phyloP scores from a whole-genome alignment of 2,113 vertebrate genomes.

The Hyperoodon ampullatus region DNA sequence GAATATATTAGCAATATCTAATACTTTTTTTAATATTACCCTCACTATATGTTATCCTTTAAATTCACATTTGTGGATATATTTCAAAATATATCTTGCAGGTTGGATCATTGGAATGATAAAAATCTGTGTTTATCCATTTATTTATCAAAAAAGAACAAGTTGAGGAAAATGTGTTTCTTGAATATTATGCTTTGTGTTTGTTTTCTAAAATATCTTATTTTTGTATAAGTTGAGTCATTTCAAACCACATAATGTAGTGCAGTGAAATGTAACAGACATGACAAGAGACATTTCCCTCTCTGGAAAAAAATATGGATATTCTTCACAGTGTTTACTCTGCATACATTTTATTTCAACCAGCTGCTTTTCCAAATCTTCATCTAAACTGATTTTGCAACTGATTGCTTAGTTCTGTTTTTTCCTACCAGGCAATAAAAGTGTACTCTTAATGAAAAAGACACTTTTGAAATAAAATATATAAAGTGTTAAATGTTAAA shows the following conservation, averaged over 20 bases:
- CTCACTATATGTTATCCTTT: neutral
- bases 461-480: conserved; percentile 75
- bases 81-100: neutral
- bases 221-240: neutral
- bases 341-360: conserved; percentile 67
- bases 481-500: conserved; percentile 60
- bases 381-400: conserved; percentile 72
- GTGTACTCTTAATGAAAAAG: conserved; percentile 74
- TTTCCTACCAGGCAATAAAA: conserved; percentile 62
- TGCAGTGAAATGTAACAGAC: conserved; percentile 59
- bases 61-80: neutral
- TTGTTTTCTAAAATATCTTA: neutral
- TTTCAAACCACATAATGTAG: conserved; percentile 57
- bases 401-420: conserved; percentile 60
- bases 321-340: conserved; percentile 76
- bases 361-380: conserved; percentile 74
- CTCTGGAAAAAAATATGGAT: conserved; percentile 37
- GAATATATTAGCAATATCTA: neutral
- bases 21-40: neutral
- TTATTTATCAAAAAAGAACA: neutral
- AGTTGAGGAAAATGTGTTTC: neutral
- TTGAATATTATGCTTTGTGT: neutral
- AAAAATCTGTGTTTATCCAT: neutral
- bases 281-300: conserved; percentile 59
- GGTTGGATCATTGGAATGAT: neutral